These are phyloP conservation scores for Microtus ochrogaster DNA, from an alignment of 2,113 vertebrate genomes.

Conservation along the genomic window DNA sequence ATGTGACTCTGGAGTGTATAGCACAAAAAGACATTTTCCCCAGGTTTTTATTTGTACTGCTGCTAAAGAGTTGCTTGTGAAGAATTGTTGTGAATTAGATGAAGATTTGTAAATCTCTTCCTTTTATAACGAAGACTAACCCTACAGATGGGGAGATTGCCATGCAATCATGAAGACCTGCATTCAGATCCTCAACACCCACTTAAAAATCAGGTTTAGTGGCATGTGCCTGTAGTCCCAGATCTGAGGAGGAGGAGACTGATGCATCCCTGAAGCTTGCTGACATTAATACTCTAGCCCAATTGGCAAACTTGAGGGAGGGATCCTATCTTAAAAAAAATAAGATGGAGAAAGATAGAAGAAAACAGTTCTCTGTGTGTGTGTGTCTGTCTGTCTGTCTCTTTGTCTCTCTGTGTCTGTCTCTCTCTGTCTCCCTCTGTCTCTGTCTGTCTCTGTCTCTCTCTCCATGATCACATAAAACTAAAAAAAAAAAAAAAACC, in stretches of 20 bases:
- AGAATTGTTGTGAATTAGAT: background rate
- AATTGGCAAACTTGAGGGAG: background rate
- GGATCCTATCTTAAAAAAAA: background rate
- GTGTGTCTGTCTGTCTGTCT: too few species aligned
- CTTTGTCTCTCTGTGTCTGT: too few species aligned
- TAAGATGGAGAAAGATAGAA: background rate
- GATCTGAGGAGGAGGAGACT: background rate
- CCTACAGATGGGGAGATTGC: background rate
- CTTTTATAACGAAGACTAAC: slow-evolving; percentile 5
- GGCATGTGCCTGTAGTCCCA: background rate
- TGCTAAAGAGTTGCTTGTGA: slow-evolving; percentile 5
- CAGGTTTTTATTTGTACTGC: background rate
- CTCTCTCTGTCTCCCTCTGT: too few species aligned
- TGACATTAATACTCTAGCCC: background rate
- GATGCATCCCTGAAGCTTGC: background rate
- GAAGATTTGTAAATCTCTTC: background rate
- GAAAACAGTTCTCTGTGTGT: background rate
- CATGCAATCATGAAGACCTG: background rate
- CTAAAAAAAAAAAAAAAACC: background rate
- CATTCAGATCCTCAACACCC: too few species aligned
- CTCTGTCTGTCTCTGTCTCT: too few species aligned
- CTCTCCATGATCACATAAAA: background rate
- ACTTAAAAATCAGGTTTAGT: background rate
- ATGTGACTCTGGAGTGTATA: background rate
- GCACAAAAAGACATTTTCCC: background rate